Conservation (phyloP, 2,113 vertebrate species). For the Takifugu bimaculatus region DNA sequence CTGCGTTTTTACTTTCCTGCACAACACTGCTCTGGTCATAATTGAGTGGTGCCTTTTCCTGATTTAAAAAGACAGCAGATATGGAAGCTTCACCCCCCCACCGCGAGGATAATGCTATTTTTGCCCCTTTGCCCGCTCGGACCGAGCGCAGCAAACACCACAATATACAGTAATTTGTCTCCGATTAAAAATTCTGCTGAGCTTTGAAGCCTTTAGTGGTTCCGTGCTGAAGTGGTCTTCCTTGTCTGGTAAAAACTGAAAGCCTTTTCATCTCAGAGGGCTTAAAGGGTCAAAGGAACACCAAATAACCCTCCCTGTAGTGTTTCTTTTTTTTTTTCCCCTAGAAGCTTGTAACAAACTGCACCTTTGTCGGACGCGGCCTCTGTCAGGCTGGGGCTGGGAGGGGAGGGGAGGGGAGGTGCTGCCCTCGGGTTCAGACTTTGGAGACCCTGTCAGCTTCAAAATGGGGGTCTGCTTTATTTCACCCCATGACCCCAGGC, state of each 20-base stretch:
- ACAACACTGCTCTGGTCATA: constrained; percentile 18
- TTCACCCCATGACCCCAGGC: constrained; percentile 76
- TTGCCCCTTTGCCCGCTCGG: constrained; percentile 45
- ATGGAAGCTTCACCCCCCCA: constrained; percentile 1
- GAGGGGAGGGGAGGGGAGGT: constrained; percentile 22
- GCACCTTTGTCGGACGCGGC: constrained; percentile 74
- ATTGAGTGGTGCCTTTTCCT: constrained; percentile 15
- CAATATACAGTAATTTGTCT: constrained; percentile 70
- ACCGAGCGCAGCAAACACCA: constrained; percentile 34
- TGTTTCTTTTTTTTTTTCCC: constrained; percentile 47
- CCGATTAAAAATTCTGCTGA: constrained; percentile 76
- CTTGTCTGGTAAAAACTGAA: constrained; percentile 72
- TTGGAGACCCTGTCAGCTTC: constrained; percentile 73
- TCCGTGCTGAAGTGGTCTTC: constrained; percentile 69
- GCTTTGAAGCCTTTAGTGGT: constrained; percentile 64
- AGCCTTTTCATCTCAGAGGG: constrained; percentile 73
- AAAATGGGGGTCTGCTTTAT: constrained; percentile 79
- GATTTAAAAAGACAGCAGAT: constrained; percentile 23
- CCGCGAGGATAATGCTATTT: constrained; percentile 25
- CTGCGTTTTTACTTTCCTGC: constrained; percentile 38
- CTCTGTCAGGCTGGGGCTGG: constrained; percentile 62
- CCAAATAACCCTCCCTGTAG: constrained; percentile 72
- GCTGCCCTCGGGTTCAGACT: constrained; percentile 71
- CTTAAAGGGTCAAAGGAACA: constrained; percentile 76
- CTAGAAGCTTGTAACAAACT: constrained; percentile 73